These are phyloP conservation scores for Sparus aurata DNA, from an alignment of 2,797 vertebrate species.

Conservation along the genomic window DNA sequence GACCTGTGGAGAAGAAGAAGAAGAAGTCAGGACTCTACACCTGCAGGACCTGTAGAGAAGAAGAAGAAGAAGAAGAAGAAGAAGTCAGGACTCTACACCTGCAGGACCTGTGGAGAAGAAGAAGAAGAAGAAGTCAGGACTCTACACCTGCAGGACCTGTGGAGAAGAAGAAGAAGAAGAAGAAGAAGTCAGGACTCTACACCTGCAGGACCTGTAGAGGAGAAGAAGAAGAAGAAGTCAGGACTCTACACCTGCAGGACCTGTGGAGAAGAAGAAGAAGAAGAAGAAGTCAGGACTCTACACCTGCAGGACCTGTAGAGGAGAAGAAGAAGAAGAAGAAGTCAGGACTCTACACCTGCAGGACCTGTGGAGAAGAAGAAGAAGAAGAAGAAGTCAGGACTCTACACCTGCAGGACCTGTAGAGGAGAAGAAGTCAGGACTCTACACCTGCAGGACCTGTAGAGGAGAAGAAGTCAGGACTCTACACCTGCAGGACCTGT, in stretches of 20 bases:
- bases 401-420: constrained; percentile 83
- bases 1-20: no score
- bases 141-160: constrained; percentile 83
- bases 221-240: background rate
- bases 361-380: constrained; percentile 68
- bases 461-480: background rate
- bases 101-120: constrained; percentile 77
- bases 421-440: background rate
- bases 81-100: background rate
- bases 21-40: no score
- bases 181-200: no score
- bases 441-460: constrained; percentile 83
- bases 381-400: background rate
- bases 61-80: background rate
- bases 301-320: constrained; percentile 80
- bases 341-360: constrained; percentile 68
- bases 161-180: background rate
- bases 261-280: constrained; percentile 72
- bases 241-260: constrained; percentile 63
- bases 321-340: background rate
- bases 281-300: background rate
- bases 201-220: constrained; percentile 82
- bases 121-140: background rate
- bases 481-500: constrained; percentile 83
- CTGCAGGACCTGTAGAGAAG: constrained; percentile 1